Evolutionary conservation across 2,888 invertebrate species (phyloP), one percentile per base, ranked within the genome.

Genomic region (Dryococelus australis): DNA sequence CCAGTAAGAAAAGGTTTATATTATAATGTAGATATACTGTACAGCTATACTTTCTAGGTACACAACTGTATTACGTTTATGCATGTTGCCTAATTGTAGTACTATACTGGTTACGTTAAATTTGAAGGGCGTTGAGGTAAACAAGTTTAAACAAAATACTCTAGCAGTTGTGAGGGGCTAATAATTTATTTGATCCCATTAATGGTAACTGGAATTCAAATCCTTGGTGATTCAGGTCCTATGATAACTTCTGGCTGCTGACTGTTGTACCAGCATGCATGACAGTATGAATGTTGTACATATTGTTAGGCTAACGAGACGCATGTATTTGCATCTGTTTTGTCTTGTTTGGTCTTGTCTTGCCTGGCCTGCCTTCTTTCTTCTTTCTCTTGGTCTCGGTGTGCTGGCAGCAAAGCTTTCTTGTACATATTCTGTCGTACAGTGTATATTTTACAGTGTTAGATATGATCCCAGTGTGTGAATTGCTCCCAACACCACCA

Each of bases 401-500:
- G 2, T 20, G n/a, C n/a, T 65, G 20, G 65, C 65, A n/a, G 65
- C 65, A 65, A 65, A 24, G 65, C 65, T 65, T n/a, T 65, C 65
- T 65, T 65, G 65, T 65, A 65, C 65, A 65, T 20, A 47, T 47
- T 47, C 47, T 47, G 16, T 47, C 47, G n/a, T 65, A 3, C 65
- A 65, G 65, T 65, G 65, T 65, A 24, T 24, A n/a, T 24, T 65
- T 10, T 65, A n/a, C 65, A 65, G 65, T 65, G 65, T 65, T 20
- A n/a, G 65, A 65, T n/a, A n/a, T 65, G 65, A 20, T 65, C 65
- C 65, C n/a, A 65, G 16, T 65, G 65, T 65, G 65, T 65, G 65
- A 65, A 65, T 24, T 65, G 65, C 65, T 65, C 65, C 65, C 65
- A 65, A 65, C 65, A n/a, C 65, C 65, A n/a, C 24, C 65, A 65